Conservation (phyloP, 2,888 invertebrate species). For the Zygothrica quintamaculata region DNA sequence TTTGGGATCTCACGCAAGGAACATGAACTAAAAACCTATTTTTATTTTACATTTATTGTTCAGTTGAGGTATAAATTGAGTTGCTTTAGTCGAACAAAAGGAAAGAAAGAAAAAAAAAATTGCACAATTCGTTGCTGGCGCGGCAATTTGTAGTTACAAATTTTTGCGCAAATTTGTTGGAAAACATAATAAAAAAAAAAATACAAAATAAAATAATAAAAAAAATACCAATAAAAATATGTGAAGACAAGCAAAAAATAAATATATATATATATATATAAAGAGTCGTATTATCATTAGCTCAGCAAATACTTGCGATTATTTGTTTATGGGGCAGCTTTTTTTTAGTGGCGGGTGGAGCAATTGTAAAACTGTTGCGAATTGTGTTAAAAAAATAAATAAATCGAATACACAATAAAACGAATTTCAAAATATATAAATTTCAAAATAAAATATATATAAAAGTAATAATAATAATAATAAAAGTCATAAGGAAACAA, state of each 20-base stretch:
- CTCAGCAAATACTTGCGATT: conserved; percentile 62
- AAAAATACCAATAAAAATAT: background rate
- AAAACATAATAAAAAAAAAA: conserved; percentile 11
- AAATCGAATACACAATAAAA: conserved; percentile 39
- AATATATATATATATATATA: too few relatives aligned
- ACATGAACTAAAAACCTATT: conserved; percentile 48
- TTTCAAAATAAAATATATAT: conserved; percentile 16
- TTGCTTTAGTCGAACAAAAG: conserved; percentile 11
- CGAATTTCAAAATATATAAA: conserved; percentile 41
- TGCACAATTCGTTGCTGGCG: conserved; percentile 34
- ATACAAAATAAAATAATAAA: background rate
- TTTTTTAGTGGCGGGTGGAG: conserved; percentile 2
- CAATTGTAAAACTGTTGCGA: conserved; percentile 13
- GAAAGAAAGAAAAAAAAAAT: conserved; percentile 17
- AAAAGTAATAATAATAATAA: conserved; percentile 33
- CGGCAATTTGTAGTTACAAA: conserved; percentile 38
- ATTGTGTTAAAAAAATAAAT: conserved; percentile 20
- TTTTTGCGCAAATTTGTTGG: conserved; percentile 27
- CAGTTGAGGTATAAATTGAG: background rate
- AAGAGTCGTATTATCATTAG: conserved; percentile 39
- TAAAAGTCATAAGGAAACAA: conserved; percentile 37
- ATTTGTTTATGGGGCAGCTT: conserved; percentile 29
- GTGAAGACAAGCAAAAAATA: conserved; percentile 25
- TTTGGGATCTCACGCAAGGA: background rate
- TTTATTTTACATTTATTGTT: conserved; percentile 17